phyloP scores from a whole-genome alignment of 2,113 vertebrate species.

The Talpa occidentalis region DNA sequence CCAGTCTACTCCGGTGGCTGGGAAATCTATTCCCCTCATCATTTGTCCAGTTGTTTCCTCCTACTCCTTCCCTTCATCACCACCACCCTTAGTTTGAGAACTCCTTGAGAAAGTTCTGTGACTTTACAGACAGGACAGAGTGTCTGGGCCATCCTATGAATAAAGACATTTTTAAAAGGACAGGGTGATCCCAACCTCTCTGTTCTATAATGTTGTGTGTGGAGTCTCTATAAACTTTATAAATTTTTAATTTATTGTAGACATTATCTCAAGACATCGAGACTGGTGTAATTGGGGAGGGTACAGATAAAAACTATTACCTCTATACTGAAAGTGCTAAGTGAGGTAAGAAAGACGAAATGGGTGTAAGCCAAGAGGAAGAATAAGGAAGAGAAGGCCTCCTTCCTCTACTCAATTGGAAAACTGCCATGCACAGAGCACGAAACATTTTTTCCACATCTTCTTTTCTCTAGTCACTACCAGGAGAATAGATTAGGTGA shows the following conservation, averaged over 20 bases:
- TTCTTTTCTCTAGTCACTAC: background rate
- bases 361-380: background rate
- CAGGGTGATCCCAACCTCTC: no score
- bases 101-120: no score
- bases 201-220: no score
- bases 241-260: background rate
- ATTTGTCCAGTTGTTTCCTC: no score
- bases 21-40: no score
- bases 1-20: no score
- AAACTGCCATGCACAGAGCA: background rate
- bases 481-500: background rate
- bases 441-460: background rate
- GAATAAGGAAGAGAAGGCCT: background rate
- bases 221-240: background rate
- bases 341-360: background rate
- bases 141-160: no score
- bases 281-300: no score
- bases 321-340: background rate
- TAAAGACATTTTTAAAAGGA: background rate
- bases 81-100: no score
- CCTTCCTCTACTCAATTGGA: background rate
- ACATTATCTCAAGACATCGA: background rate
- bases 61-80: no score
- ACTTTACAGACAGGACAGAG: no score
- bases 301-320: background rate